Evolutionary conservation across 2,888 invertebrate genomes (phyloP), one percentile per base, ranked within the genome.

Genomic region (Alviniconcha strummeri): DNA sequence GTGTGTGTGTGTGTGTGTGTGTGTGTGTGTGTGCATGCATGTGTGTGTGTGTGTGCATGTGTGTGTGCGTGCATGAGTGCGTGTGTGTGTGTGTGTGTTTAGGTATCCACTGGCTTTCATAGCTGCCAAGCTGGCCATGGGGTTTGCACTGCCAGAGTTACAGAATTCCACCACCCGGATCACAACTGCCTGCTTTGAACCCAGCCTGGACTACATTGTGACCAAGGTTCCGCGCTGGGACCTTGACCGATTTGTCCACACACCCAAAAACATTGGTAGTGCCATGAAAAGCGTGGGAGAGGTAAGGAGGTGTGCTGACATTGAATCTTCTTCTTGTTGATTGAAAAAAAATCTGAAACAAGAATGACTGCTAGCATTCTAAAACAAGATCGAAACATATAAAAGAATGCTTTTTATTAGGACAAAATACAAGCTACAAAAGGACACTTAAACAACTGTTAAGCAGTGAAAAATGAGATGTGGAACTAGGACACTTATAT

Each of bases 211-310:
- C 85, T 93, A 92, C 88, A 91, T 93, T 9, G 91, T 93, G 4
- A 90, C 91, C 9, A 92, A 92, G 85, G 91, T 92, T 71, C 92
- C 92, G 0, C 89, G 93, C 57, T 92, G 91, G 91, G 92, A 93
- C 82, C 86, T 93, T 75, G 91, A 92, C 84, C 86, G 93, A 57
- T 92, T 92, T 88, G 88, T 87, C 8, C 85, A 88, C 57, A 91
- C 88, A 9, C 86, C 90, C 55, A 90, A 91, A 81, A 89, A 91
- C 81, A 92, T 92, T 82, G 92, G 92, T 83, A 91, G 91, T 81
- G 87, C 91, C 67, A 92, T 92, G 92, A 93, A 93, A 83, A 92
- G 92, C 87, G 93, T 92, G 0, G 92, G 92, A 56, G 92, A 92
- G 88, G 92, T 90, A n/a, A 6, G n/a, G n/a, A n/a, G 1, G 17